phyloP scores from a whole-genome alignment of 2,797 vertebrate genomes.

The Ispidina picta region DNA sequence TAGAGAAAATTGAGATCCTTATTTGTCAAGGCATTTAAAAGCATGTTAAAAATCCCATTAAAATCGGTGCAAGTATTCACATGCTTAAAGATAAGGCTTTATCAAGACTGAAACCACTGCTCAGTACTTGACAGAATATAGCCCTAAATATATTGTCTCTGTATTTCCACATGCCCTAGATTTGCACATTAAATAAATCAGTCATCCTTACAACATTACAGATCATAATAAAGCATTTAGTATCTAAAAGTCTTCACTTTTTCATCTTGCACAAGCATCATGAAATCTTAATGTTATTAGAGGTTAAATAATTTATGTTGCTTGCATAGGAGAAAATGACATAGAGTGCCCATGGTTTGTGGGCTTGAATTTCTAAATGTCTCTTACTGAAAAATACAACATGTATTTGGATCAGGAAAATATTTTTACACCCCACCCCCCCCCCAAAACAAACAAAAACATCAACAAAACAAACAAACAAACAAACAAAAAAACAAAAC shows the following conservation, averaged over 20 bases:
- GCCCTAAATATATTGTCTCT: neutral
- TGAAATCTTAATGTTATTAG: constrained; percentile 53
- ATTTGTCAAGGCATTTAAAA: constrained; percentile 39
- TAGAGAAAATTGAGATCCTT: neutral
- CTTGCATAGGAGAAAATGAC: constrained; percentile 1
- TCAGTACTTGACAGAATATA: neutral
- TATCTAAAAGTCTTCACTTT: neutral
- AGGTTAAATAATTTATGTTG: constrained; percentile 58
- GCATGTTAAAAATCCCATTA: neutral
- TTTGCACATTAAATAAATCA: constrained; percentile 37
- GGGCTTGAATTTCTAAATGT: neutral
- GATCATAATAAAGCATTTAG: constrained; percentile 36
- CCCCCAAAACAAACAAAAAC: neutral
- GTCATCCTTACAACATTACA: constrained; percentile 8
- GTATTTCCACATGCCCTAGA: neutral
- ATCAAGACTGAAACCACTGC: neutral
- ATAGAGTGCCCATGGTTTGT: neutral
- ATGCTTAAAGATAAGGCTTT: constrained; percentile 11
- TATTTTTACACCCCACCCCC: neutral
- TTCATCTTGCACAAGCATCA: constrained; percentile 36
- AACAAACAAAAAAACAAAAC: neutral
- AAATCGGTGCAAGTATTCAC: neutral
- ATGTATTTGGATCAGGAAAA: neutral
- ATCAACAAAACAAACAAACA: neutral
- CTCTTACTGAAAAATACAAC: neutral